phyloP scores from a whole-genome alignment of 2,888 invertebrate species.

The Ephialtes manifestator region DNA sequence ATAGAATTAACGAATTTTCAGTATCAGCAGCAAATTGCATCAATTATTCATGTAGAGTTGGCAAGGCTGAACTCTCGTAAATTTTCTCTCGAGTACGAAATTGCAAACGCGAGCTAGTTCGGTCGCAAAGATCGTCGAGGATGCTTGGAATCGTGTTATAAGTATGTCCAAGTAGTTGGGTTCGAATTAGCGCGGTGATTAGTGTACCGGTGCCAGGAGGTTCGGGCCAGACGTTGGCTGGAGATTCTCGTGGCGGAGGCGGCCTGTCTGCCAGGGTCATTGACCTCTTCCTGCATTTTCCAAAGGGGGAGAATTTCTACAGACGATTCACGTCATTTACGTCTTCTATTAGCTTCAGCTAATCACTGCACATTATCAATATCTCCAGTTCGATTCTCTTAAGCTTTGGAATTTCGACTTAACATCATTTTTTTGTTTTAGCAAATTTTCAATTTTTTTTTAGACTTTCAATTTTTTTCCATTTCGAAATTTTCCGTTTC shows the following conservation, averaged over 20 bases:
- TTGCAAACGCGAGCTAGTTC: background rate
- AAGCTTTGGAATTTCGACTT: background rate
- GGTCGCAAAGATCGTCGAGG: constrained; percentile 23
- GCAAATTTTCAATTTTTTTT: background rate
- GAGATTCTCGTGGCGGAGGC: constrained; percentile 40
- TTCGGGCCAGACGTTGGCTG: constrained; percentile 53
- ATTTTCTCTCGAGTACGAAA: constrained; percentile 35
- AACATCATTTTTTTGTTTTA: background rate
- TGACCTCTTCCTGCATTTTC: constrained; percentile 47
- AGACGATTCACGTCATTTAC: background rate
- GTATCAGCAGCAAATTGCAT: constrained; percentile 15
- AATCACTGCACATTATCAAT: background rate
- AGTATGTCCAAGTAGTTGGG: constrained; percentile 31
- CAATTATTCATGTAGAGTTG: constrained; percentile 27
- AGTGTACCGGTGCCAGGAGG: constrained; percentile 66
- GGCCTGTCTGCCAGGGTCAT: constrained; percentile 51
- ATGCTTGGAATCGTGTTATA: constrained; percentile 34
- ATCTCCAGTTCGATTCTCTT: background rate
- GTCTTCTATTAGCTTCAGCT: background rate
- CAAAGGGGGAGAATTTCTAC: background rate
- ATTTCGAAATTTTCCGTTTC: background rate
- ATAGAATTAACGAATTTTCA: constrained; percentile 16
- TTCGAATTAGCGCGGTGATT: constrained; percentile 66
- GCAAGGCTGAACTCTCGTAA: constrained; percentile 3
- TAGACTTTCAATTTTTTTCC: background rate